Conservation (phyloP, 2,888 invertebrate genomes). For the Ectemnius continuus region DNA sequence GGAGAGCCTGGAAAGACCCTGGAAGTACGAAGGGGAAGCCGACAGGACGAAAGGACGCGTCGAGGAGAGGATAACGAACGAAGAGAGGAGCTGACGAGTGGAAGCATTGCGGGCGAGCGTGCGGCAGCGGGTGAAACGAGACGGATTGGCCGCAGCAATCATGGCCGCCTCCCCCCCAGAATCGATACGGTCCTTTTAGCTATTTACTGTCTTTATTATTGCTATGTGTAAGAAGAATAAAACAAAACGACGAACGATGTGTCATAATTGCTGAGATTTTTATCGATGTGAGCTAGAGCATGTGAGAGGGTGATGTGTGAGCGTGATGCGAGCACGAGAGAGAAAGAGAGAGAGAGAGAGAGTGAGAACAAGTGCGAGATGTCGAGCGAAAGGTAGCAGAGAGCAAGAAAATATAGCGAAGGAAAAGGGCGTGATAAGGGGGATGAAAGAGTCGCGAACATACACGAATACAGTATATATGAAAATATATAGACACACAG, state of each 20-base stretch:
- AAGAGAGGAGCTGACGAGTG: conserved; percentile 12
- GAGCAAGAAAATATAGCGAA: conserved; percentile 12
- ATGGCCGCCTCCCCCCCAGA: conserved; percentile 54
- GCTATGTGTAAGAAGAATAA: conserved; percentile 67
- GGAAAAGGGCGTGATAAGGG: conserved; percentile 28
- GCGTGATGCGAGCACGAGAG: conserved; percentile 28
- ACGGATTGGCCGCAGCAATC: conserved; percentile 52
- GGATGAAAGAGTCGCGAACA: conserved; percentile 37
- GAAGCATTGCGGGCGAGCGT: conserved; percentile 54
- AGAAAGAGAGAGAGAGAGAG: conserved; percentile 35
- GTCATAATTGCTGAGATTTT: conserved; percentile 63
- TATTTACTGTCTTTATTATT: conserved; percentile 74
- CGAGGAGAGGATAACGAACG: conserved; percentile 13
- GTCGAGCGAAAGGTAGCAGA: conserved; percentile 12
- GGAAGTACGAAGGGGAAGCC: neutral
- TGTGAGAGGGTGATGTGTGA: conserved; percentile 32
- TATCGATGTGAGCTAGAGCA: conserved; percentile 44
- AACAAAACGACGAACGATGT: conserved; percentile 59
- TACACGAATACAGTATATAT: conserved; percentile 41
- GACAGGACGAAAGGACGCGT: conserved; percentile 13
- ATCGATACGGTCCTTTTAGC: conserved; percentile 70
- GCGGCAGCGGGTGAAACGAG: conserved; percentile 60
- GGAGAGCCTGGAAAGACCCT: neutral
- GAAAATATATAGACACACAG: conserved; percentile 25
- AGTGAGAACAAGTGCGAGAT: conserved; percentile 15